A percentile compares a stretch with the other conserved stretches of the same genome.
These are phyloP conservation scores for Mellilla xanthometata DNA, from an alignment of 2,888 invertebrate genomes.

Conservation along the genomic window DNA sequence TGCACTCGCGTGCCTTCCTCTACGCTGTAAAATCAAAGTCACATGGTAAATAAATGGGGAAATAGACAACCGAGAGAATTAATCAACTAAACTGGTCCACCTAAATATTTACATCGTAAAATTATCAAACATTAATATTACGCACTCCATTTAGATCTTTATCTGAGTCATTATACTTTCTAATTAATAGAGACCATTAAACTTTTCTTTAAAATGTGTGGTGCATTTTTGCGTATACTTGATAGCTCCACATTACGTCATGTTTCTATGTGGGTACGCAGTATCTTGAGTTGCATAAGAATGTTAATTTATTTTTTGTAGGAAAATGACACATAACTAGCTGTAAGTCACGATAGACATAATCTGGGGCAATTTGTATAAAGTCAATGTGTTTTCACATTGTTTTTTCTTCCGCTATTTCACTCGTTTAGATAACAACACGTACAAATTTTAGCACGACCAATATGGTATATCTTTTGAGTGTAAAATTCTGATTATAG, in stretches of 20 bases:
- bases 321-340: slow-evolving; percentile 22
- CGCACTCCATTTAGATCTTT: slow-evolving; percentile 1
- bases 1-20: slow-evolving; percentile 87
- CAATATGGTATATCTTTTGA: too few relatives aligned
- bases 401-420: slow-evolving; percentile 24
- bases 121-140: slow-evolving; percentile 2
- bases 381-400: slow-evolving; percentile 19
- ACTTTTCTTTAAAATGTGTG: neutral
- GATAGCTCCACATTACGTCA: slow-evolving; percentile 13
- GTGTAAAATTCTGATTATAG: too few relatives aligned
- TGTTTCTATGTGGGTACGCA: slow-evolving; percentile 1
- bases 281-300: slow-evolving; percentile 22
- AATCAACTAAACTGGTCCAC: slow-evolving; percentile 4
- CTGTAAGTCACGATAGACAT: slow-evolving; percentile 27
- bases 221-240: neutral
- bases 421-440: slow-evolving; percentile 3
- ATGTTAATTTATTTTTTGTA: slow-evolving; percentile 22
- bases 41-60: too few relatives aligned
- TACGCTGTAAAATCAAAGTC: slow-evolving; percentile 22
- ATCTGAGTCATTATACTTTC: slow-evolving; percentile 12
- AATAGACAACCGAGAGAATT: neutral
- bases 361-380: slow-evolving; percentile 28
- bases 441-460: slow-evolving; percentile 1
- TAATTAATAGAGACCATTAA: slow-evolving; percentile 10
- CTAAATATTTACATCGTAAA: neutral